A percentile compares a stretch with the other conserved stretches of the same genome.
Evolutionary conservation across 2,888 invertebrate species (phyloP).

Genomic region (Girardia tigrina): DNA sequence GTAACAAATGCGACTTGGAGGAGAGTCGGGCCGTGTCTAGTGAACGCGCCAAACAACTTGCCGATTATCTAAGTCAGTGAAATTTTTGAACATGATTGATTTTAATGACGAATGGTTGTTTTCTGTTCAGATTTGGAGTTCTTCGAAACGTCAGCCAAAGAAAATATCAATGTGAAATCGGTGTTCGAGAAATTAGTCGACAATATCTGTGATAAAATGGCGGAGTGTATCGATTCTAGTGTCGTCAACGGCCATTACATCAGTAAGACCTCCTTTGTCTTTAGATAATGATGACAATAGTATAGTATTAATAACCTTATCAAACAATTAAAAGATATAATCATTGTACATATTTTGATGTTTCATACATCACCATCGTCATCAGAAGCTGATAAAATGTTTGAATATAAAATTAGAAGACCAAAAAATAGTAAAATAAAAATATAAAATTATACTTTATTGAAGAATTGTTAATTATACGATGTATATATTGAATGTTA

Average conservation of each 20-base stretch:
- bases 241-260: neutral
- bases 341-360: too few relatives aligned
- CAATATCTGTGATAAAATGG: slow-evolving; percentile 69
- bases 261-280: too few relatives aligned
- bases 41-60: slow-evolving; percentile 86
- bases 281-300: too few relatives aligned
- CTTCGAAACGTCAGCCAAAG: slow-evolving; percentile 98
- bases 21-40: slow-evolving; percentile 91
- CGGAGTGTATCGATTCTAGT: slow-evolving; percentile 31
- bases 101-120: neutral
- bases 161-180: slow-evolving; percentile 89
- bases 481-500: too few relatives aligned
- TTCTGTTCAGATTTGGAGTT: slow-evolving; percentile 66
- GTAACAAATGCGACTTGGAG: slow-evolving; percentile 99
- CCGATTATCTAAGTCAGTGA: slow-evolving; percentile 68
- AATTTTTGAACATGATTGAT: neutral
- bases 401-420: too few relatives aligned
- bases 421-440: too few relatives aligned
- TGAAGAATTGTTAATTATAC: too few relatives aligned
- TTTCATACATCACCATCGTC: too few relatives aligned
- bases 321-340: too few relatives aligned
- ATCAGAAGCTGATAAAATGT: too few relatives aligned
- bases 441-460: too few relatives aligned
- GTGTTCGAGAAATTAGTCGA: slow-evolving; percentile 96
- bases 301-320: too few relatives aligned